Percentiles rank a stretch among this genome's conserved stretches.
Evolutionary conservation across 1,140 invertebrate genomes (phyloP).

Genomic region (Pteromalus puparum): DNA sequence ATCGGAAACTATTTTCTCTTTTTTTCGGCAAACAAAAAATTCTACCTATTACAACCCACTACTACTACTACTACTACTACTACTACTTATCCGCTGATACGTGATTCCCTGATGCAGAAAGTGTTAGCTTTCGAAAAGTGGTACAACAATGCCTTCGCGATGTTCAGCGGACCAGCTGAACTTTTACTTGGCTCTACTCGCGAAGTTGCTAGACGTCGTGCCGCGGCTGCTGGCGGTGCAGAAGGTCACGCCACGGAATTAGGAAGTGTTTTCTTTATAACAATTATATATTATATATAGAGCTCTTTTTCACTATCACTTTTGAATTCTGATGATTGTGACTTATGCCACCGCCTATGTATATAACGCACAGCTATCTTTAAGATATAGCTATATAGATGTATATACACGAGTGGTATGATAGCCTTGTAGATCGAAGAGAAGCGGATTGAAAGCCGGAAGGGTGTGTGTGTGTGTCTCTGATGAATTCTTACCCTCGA

Average conservation of each 20-base stretch:
- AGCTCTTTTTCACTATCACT: neutral
- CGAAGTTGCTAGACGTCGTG: neutral
- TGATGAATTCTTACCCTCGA: neutral
- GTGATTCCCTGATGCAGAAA: no score
- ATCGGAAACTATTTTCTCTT: no score
- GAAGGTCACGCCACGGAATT: slow-evolving; percentile 46
- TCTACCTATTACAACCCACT: no score
- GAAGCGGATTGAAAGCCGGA: slow-evolving; percentile 1
- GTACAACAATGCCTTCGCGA: slow-evolving; percentile 45
- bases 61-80: no score
- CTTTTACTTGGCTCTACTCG: slow-evolving; percentile 25
- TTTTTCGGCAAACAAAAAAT: no score
- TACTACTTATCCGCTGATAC: no score
- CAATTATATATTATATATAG: neutral
- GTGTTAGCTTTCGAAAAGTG: slow-evolving; percentile 52
- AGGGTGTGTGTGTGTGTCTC: neutral
- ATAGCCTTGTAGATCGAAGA: neutral
- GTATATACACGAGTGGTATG: neutral
- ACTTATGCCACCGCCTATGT: no score
- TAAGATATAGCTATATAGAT: neutral
- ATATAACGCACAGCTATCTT: neutral
- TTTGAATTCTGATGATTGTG: neutral
- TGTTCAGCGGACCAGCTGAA: slow-evolving; percentile 40
- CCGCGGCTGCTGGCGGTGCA: neutral
- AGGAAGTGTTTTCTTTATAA: slow-evolving; percentile 53